Conservation (phyloP, 1,140 invertebrate species). For the Propsilocerus akamusi region DNA sequence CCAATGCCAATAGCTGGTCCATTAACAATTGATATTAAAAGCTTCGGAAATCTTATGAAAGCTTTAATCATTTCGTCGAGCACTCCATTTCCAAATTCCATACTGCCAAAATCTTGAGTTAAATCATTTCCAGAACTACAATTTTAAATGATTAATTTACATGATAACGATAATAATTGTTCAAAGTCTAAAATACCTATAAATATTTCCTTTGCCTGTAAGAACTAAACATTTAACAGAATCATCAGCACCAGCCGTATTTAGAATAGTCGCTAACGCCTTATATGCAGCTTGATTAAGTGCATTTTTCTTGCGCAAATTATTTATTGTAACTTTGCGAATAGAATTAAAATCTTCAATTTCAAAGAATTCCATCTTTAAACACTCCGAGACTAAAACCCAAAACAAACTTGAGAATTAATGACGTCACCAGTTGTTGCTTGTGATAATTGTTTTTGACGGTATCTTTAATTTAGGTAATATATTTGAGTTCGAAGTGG, state of each 20-base stretch:
- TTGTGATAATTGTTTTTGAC: too few species aligned
- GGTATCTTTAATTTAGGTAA: too few species aligned
- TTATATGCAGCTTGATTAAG: conserved; percentile 28
- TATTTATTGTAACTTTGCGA: conserved; percentile 47
- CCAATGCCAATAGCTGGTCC: conserved; percentile 86
- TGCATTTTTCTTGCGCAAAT: conserved; percentile 62
- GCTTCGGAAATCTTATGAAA: conserved; percentile 77
- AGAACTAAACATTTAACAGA: conserved; percentile 12
- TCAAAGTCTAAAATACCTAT: conserved; percentile 42
- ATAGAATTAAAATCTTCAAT: not conserved
- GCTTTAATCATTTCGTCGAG: conserved; percentile 48
- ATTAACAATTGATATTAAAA: conserved; percentile 76
- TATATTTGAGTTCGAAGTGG: too few species aligned
- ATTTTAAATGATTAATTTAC: conserved; percentile 59
- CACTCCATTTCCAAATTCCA: conserved; percentile 4
- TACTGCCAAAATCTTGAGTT: conserved; percentile 8
- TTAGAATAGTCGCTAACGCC: conserved; percentile 14
- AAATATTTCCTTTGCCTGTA: conserved; percentile 22
- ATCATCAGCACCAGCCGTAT: conserved; percentile 11
- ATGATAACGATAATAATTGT: conserved; percentile 38
- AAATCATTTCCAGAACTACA: conserved; percentile 83
- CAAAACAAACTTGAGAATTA: too few species aligned
- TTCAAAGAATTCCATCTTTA: conserved; percentile 5
- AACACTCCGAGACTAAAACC: too few species aligned
- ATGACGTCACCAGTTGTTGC: too few species aligned